Base-by-base conservation (phyloP, 2,888 invertebrate species). In the Amphimallon solstitiale region DNA sequence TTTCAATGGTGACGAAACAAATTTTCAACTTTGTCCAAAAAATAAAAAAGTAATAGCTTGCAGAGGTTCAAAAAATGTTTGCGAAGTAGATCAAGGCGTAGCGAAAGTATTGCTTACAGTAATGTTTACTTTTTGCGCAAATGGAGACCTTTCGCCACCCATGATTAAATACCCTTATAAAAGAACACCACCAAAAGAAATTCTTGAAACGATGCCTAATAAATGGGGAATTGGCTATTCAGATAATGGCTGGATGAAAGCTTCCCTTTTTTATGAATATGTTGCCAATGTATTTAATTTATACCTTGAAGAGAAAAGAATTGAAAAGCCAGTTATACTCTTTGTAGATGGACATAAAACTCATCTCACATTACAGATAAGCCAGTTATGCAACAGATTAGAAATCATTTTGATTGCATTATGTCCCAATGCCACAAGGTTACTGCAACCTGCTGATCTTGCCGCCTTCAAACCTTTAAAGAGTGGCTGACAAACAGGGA, bases 1-100 rank as follows among this genome's bases (percentile, higher is more conserved):
- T 19, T 64, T 66, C 15, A 66, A 64, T 14, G 54, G 45, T 3
- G 66, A 63, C 23, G 56, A 66, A 48, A 56, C 66, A 23, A 45
- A 51, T 35, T 66, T 66, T 40, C n/a, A 19, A 7, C 35, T 66
- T 52, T 66, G 56, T 35, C 66, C 38, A 38, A 38, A 38, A 38
- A 38, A 38, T 2, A 9, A 38, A 38, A 38, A 38, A 38, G 2
- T 38, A 38, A 10, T 38, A 38, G 38, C 0, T 38, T 38, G 1
- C 38, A 38, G n/a, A 38, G 38, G 38, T n/a, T n/a, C n/a, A 2
- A n/a, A 2, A n/a, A 2, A 37, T 3, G 2, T n/a, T 1, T 37
- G n/a, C 37, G 37, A 2, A 2, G 37, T n/a, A 4, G n/a, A 37
- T 37, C n/a, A n/a, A 38, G n/a, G 38, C 3, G 38, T 4, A 12